Evolutionary conservation across 2,113 vertebrate species (phyloP).

Genomic region (Eolophus roseicapilla): DNA sequence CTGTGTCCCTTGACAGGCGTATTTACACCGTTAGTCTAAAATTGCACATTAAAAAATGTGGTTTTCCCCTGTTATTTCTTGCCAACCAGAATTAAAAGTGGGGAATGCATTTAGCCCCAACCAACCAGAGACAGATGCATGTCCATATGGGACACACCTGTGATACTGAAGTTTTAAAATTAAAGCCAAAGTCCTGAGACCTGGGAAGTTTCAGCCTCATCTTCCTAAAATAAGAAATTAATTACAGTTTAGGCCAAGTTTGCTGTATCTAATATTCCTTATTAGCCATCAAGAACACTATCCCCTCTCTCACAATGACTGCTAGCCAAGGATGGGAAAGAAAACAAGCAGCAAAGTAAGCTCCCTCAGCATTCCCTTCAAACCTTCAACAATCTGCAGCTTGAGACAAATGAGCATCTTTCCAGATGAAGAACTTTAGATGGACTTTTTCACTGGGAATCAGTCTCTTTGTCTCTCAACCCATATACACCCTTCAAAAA

Average conservation of each 20-base stretch:
- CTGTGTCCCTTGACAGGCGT: neutral
- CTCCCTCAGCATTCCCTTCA: neutral
- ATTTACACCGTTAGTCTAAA: neutral
- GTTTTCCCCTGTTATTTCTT: neutral
- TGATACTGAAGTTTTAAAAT: neutral
- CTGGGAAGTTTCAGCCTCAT: neutral
- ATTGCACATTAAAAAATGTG: neutral
- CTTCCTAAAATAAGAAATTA: neutral
- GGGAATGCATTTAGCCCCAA: neutral
- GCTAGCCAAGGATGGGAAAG: neutral
- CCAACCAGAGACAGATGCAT: neutral
- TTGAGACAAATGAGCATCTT: neutral
- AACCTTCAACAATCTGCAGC: neutral
- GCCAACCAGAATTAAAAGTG: neutral
- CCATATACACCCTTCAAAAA: neutral
- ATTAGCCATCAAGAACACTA: neutral
- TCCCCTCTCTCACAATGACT: neutral
- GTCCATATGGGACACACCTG: neutral
- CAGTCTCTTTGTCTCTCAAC: neutral
- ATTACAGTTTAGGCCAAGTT: neutral
- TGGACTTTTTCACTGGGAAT: neutral
- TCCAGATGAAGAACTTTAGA: neutral
- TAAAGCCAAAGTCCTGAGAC: neutral
- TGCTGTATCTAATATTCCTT: neutral
- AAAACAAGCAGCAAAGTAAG: neutral